phyloP scores from a whole-genome alignment of 2,888 invertebrate species.

The Fissipunctia ypsillon region DNA sequence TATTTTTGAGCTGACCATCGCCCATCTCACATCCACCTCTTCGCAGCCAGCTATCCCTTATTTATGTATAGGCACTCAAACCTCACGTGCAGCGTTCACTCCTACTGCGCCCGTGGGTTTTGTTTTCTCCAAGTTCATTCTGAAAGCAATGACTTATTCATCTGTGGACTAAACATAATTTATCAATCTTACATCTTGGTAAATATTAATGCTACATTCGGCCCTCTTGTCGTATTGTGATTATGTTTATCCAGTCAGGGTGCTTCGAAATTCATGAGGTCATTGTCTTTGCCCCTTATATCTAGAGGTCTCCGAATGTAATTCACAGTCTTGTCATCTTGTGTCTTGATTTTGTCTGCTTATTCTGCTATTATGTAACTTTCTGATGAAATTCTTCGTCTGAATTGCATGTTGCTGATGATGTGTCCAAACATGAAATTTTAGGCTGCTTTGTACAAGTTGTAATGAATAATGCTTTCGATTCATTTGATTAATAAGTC shows the following conservation, averaged over 20 bases:
- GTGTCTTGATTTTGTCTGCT: slow-evolving; percentile 23
- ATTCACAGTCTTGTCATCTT: slow-evolving; percentile 7
- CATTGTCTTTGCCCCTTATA: slow-evolving; percentile 68
- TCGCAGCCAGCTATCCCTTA: neutral
- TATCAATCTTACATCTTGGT: slow-evolving; percentile 47
- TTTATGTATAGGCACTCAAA: neutral
- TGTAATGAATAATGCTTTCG: neutral
- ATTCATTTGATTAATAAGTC: slow-evolving; percentile 4
- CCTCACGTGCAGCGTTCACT: neutral
- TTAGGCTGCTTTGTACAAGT: neutral
- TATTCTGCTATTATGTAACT: neutral
- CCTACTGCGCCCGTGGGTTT: neutral
- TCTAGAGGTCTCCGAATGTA: slow-evolving; percentile 34
- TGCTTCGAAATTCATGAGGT: slow-evolving; percentile 73
- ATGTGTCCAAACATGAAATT: neutral
- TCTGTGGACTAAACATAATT: slow-evolving; percentile 35
- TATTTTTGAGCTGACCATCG: neutral
- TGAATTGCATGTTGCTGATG: slow-evolving; percentile 1
- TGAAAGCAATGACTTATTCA: slow-evolving; percentile 41
- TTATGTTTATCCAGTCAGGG: slow-evolving; percentile 64
- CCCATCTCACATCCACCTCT: neutral
- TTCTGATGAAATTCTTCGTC: slow-evolving; percentile 21
- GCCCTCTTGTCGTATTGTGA: slow-evolving; percentile 64
- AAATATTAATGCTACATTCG: slow-evolving; percentile 63
- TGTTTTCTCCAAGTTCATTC: slow-evolving; percentile 7